Evolutionary conservation across 53 echinoderm and acorn worm genomes (phyloP).

Genomic region (Luidia sarsii): DNA sequence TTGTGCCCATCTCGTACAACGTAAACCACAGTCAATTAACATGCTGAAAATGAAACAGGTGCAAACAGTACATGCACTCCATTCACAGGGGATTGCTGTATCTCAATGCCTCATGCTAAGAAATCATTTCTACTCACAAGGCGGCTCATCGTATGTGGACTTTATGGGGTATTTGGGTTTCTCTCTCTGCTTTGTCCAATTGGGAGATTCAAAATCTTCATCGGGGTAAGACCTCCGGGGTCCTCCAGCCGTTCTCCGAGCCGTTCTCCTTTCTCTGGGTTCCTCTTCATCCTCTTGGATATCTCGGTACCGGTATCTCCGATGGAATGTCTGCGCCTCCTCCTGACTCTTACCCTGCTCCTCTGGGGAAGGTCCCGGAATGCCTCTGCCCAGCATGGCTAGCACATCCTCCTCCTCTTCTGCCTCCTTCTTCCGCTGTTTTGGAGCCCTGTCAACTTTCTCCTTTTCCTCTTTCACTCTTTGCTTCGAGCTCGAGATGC

Average conservation of each 20-base stretch:
- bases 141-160: conserved; percentile 7
- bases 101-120: conserved; percentile 34
- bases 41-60: no score
- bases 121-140: conserved; percentile 36
- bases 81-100: no score
- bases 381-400: conserved; percentile 38
- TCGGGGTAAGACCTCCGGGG: background rate
- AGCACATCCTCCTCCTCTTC: conserved; percentile 52
- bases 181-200: conserved; percentile 27
- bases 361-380: conserved; percentile 11
- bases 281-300: background rate
- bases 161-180: conserved; percentile 25
- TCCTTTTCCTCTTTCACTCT: background rate
- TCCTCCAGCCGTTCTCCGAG: background rate
- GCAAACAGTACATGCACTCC: no score
- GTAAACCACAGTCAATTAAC: no score
- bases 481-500: background rate
- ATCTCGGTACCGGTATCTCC: conserved; percentile 18
- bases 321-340: conserved; percentile 29
- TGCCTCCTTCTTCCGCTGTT: background rate
- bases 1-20: no score
- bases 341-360: conserved; percentile 9
- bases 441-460: background rate
- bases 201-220: conserved; percentile 16
- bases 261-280: background rate